Evolutionary conservation across 2,113 vertebrate species (phyloP), one percentile per base, ranked within the genome.

Genomic region (Cyanocitta stelleri): DNA sequence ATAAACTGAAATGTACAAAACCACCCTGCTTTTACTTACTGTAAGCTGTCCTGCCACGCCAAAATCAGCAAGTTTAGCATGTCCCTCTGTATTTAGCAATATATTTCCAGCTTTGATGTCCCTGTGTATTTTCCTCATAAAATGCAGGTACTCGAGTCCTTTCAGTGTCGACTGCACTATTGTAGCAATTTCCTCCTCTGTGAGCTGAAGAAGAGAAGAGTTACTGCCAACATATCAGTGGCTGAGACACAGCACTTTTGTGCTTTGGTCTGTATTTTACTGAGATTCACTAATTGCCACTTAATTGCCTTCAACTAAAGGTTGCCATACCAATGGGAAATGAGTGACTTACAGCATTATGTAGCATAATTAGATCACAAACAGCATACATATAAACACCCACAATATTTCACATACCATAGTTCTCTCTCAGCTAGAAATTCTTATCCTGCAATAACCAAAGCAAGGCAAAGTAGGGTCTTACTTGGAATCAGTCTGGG

Each of bases 31-130:
- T 96, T 86, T 93, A 97, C 98, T 98, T 96, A 99, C 99, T 27
- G 99, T 99, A 46, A 99, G 98, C 16, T 99, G 99, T 89, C 99
- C 99, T 18, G 99, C 99, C 69, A 99, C 99, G 41, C 99, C 99
- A 82, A 99, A 99, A 97, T 99, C 99, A 33, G 99, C 99, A 93
- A 99, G 98, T 73, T 99, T 99, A 96, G 99, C 99, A 83, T 99
- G 98, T 12, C 99, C 99, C 95, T 99, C 99, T 2, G 98, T 96
- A 95, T 98, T 99, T 48, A 99, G 97, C 96, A 99, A 98, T 98
- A 99, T 99, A 97, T 99, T 99, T 43, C 99, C 99, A 18, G 99
- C 99, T 93, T 99, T 99, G 95, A 99, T 99, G 97, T 99, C 99
- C 86, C 99, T 97, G 97, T 99, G 99, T 98, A 99, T 99, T 97